Conservation (phyloP, 2,888 invertebrate genomes). For the Hyposoter dolosus region DNA sequence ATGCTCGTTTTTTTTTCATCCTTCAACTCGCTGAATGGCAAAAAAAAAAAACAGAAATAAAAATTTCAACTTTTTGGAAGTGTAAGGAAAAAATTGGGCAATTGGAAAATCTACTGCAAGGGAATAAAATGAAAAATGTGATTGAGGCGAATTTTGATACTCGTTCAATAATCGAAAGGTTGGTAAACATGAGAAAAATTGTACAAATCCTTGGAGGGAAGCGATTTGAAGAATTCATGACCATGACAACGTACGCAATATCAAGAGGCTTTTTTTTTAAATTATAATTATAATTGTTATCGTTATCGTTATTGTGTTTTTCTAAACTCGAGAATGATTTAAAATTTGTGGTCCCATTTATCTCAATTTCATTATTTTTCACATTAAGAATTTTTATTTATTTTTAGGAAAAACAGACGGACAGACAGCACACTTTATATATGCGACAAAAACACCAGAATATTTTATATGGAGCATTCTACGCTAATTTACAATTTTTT, state of each 20-base stretch:
- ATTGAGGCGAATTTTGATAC: too few relatives aligned
- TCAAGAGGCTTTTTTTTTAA: not conserved
- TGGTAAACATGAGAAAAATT: not conserved
- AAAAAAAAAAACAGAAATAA: not conserved
- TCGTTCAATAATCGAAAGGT: not conserved
- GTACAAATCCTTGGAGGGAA: not conserved
- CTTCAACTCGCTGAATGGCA: not conserved
- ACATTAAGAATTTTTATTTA: slow-evolving; percentile 14
- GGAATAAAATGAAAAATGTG: not conserved
- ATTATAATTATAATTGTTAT: not conserved
- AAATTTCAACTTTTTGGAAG: not conserved
- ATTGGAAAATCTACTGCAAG: not conserved
- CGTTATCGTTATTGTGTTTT: slow-evolving; percentile 13
- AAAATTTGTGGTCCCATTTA: slow-evolving; percentile 77
- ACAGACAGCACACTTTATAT: slow-evolving; percentile 3
- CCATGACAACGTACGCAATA: not conserved
- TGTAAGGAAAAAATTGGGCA: not conserved
- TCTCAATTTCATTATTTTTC: slow-evolving; percentile 71
- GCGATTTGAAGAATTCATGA: not conserved
- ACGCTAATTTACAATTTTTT: not conserved
- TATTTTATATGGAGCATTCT: slow-evolving; percentile 3
- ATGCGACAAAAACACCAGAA: slow-evolving; percentile 6
- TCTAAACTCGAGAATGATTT: slow-evolving; percentile 28
- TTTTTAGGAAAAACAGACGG: slow-evolving; percentile 9
- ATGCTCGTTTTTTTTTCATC: slow-evolving; percentile 10